Base-by-base conservation (phyloP, 2,797 vertebrate genomes). In the Hyperoplus lanceolatus region DNA sequence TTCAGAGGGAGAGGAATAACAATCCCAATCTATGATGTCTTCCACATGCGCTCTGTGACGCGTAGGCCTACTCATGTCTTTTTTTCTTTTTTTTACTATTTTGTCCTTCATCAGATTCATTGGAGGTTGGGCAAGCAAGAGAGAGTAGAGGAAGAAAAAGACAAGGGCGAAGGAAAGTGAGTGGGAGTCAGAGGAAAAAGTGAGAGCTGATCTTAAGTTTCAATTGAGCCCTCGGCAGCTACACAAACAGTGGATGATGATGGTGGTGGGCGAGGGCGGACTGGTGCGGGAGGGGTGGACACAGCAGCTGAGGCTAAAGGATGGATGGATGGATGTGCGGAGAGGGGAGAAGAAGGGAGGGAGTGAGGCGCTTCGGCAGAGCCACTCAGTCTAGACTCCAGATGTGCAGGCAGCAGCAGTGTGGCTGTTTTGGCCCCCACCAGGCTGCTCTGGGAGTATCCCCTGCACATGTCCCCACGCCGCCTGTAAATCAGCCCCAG, bases 311-410 rank as follows among this genome's bases (percentile, higher is more conserved):
- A 85, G 82, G 86, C 73, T 62, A 80, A 90, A 77, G 85, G 90
- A 90, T 83, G 85, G 85, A 91, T 86, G 79, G 84, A 87, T 89
- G 77, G 75, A 85, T 86, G 85, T 77, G 89, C 29, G 29, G 29
- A 29, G 70, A 84, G 81, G 76, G 81, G 70, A 58, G 39, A 59
- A 59, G 85, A 82, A 88, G 79, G 85, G 85, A 87, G 90, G 83
- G 90, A 92, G 83, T 1, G 86, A 92, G 92, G 89, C 89, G 79
- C 90, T 89, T 29, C 81, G 70, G 88, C 89, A 95, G 94, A 95
- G 95, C 93, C 95, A 91, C 92, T 92, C 89, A 95, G 95, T 95
- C 95, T 96, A 96, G 95, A 96, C 95, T 96, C 95, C 95, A 96
- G 95, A 96, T 95, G 95, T 96, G 93, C 89, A 83, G 83, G 92